A percentile compares a stretch with the other conserved stretches of the same genome.
phyloP scores from a whole-genome alignment of 2,113 vertebrate species.

The Sclerurus mexicanus region DNA sequence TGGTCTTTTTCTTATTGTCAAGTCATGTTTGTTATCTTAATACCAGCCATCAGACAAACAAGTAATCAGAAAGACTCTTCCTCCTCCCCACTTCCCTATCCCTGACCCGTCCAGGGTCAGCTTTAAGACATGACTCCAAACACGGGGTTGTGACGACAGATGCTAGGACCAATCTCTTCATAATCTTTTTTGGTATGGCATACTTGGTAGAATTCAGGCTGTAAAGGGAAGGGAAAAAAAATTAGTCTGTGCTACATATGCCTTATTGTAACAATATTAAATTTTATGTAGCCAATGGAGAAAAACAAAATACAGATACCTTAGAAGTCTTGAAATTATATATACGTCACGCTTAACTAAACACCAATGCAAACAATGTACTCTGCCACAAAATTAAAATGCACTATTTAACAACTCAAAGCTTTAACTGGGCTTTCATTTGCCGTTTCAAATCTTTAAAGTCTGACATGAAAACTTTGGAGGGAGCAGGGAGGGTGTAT shows the following conservation, averaged over 20 bases:
- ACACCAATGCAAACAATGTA: neutral
- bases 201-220: constrained; percentile 99
- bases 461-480: neutral
- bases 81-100: constrained; percentile 64
- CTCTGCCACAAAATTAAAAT: neutral
- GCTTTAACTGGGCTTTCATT: neutral
- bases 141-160: constrained; percentile 99
- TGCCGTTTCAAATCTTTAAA: neutral
- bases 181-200: constrained; percentile 99
- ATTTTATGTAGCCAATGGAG: neutral
- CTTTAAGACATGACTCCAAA: constrained; percentile 99
- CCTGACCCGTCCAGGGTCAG: constrained; percentile 62
- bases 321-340: neutral
- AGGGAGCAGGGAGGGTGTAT: neutral
- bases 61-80: constrained; percentile 75
- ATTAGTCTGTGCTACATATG: accelerated
- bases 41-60: constrained; percentile 79
- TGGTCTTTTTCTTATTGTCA: constrained; percentile 81
- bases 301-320: neutral
- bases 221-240: neutral
- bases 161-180: constrained; percentile 98
- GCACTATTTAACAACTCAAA: neutral
- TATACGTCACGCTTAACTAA: accelerated
- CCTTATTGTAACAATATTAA: neutral
- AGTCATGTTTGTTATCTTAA: constrained; percentile 77